phyloP scores from a whole-genome alignment of 2,113 vertebrate species.

The Symphodus melops region DNA sequence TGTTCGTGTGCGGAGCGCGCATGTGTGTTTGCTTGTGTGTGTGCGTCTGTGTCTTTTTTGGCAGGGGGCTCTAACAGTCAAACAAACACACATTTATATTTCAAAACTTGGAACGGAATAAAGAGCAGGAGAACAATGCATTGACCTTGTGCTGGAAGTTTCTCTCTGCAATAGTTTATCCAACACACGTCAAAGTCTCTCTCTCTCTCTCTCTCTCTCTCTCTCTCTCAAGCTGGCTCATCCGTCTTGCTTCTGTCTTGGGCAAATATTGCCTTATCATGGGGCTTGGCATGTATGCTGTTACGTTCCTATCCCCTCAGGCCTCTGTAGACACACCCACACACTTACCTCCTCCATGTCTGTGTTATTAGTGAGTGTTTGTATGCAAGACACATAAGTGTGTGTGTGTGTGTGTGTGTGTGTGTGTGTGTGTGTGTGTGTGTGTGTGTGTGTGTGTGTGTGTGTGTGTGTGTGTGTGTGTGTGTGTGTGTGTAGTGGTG shows the following conservation, averaged over 20 bases:
- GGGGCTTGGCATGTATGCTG: conserved; percentile 32
- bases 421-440: too few species aligned
- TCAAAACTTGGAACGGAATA: conserved; percentile 55
- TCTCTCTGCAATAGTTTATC: conserved; percentile 17
- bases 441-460: conserved; percentile 10
- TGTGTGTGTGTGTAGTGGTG: conserved; percentile 24
- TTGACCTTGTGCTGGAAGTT: conserved; percentile 61
- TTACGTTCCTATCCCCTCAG: conserved; percentile 62
- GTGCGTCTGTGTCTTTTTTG: background rate
- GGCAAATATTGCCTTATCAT: conserved; percentile 59
- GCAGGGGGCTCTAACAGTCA: conserved; percentile 20
- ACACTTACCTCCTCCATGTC: conserved; percentile 51
- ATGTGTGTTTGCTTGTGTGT: too few species aligned
- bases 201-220: conserved; percentile 33
- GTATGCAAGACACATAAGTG: background rate
- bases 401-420: too few species aligned
- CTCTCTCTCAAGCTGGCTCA: conserved; percentile 28
- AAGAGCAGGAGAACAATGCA: conserved; percentile 72
- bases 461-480: conserved; percentile 10
- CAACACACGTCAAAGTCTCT: conserved; percentile 53
- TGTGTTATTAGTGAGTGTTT: conserved; percentile 41
- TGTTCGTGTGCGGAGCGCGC: too few species aligned
- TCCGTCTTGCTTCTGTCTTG: conserved; percentile 40
- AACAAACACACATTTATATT: conserved; percentile 54
- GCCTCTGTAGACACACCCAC: conserved; percentile 50